Evolutionary conservation across 2,888 invertebrate species (phyloP), one percentile per base, ranked within the genome.

Genomic region (Hydroisotoma schaefferi): DNA sequence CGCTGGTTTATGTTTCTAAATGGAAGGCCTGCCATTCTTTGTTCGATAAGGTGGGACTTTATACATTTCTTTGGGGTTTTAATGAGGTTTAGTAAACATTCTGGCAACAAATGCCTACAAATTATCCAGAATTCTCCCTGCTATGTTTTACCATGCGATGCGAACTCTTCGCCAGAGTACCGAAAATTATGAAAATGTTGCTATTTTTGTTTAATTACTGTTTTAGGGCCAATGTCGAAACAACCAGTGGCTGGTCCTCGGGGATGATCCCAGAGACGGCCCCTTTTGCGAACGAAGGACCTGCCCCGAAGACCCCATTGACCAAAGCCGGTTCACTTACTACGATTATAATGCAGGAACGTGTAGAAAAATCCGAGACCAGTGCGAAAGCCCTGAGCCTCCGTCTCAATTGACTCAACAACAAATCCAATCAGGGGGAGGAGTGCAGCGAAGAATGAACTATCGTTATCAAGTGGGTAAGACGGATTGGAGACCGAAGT

Each of bases 41-140:
- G 27, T 49, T 49, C 12, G 49, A 25, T 26, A 26, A 49, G 49
- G 49, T 49, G n/a, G 8, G 33, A 33, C 15, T 33, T 33, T 33
- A 10, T 8, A 33, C 33, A 33, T 10, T 10, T 33, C 15, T 33
- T 10, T 33, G 8, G 33, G 15, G 15, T 33, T 33, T 33, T 33
- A 33, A n/a, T n/a, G n/a, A n/a, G n/a, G 15, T 33, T 15, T 15
- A 33, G 8, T 33, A 33, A 33, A 33, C 8, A 15, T 15, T 33
- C 8, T 33, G 8, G 33, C 33, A 33, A 8, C 8, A 33, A 33
- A 15, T 33, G 8, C 33, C 33, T 10, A 15, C 8, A 33, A 10
- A 33, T 10, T 10, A 33, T 33, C 8, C 33, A 33, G 33, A 33
- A 33, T 33, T 10, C 33, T n/a, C n/a, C n/a, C n/a, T n/a, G n/a